phyloP scores from a whole-genome alignment of 2,888 invertebrate species.

The Anodontia alba region DNA sequence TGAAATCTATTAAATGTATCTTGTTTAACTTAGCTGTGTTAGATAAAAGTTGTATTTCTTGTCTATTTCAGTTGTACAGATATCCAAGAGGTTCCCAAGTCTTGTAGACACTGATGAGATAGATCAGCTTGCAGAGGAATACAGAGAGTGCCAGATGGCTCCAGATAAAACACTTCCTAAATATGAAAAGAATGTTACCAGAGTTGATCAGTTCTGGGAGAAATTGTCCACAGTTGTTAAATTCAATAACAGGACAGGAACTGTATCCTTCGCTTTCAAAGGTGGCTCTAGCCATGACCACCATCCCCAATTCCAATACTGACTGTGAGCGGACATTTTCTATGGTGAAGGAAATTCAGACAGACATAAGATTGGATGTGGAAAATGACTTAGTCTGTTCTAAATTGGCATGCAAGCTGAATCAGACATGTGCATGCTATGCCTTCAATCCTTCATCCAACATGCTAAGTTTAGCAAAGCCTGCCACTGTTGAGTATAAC shows the following conservation, averaged over 20 bases:
- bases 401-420: slow-evolving; percentile 2
- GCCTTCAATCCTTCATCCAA: background rate
- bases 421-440: background rate
- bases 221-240: background rate
- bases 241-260: background rate
- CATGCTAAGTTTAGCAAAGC: background rate
- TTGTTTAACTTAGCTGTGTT: too few relatives aligned
- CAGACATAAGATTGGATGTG: slow-evolving; percentile 16
- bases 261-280: slow-evolving; percentile 80
- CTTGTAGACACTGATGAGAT: background rate
- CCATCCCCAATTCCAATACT: slow-evolving; percentile 27
- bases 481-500: background rate
- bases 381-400: background rate
- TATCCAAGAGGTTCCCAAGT: background rate
- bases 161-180: background rate
- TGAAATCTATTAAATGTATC: too few relatives aligned
- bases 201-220: background rate
- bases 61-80: background rate
- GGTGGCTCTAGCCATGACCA: background rate
- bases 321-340: slow-evolving; percentile 32
- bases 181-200: background rate
- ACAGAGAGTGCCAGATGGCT: background rate
- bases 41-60: background rate
- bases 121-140: background rate
- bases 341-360: slow-evolving; percentile 24